phyloP scores from a whole-genome alignment of 2,113 vertebrate species.

The Gymnarchus niloticus region DNA sequence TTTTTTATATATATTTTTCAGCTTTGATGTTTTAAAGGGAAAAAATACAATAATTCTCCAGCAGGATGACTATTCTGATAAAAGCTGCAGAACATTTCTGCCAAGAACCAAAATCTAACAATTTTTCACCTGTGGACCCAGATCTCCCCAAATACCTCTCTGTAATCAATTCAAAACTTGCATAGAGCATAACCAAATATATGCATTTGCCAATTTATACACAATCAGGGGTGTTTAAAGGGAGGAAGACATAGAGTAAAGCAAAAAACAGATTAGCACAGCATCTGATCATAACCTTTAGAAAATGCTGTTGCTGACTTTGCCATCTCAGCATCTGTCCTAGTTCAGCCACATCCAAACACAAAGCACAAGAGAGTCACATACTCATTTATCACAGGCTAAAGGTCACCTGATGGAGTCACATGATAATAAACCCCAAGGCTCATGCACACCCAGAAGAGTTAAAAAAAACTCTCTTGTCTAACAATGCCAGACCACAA shows the following conservation, averaged over 20 bases:
- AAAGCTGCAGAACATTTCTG: not conserved
- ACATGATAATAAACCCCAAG: not conserved
- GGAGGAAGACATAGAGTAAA: not conserved
- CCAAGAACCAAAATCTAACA: not conserved
- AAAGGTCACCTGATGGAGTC: not conserved
- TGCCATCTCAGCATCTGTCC: not conserved
- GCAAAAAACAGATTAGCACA: not conserved
- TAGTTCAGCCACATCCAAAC: not conserved
- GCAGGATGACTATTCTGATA: not conserved
- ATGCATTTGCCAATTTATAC: not conserved
- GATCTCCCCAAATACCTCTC: not conserved
- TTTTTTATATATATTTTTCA: not conserved
- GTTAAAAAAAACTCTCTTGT: not conserved
- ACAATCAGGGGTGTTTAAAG: not conserved
- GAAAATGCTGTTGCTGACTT: not conserved
- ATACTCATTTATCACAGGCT: not conserved
- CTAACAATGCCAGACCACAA: not conserved
- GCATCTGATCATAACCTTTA: too few species aligned
- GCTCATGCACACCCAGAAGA: not conserved
- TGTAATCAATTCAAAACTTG: not conserved
- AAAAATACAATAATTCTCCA: not conserved
- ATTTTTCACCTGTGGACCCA: slow-evolving; percentile 1
- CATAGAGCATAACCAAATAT: not conserved
- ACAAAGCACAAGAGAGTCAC: not conserved
- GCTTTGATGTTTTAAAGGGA: not conserved